Conservation (phyloP, 2,113 vertebrate species). For the Blennius ocellaris region DNA sequence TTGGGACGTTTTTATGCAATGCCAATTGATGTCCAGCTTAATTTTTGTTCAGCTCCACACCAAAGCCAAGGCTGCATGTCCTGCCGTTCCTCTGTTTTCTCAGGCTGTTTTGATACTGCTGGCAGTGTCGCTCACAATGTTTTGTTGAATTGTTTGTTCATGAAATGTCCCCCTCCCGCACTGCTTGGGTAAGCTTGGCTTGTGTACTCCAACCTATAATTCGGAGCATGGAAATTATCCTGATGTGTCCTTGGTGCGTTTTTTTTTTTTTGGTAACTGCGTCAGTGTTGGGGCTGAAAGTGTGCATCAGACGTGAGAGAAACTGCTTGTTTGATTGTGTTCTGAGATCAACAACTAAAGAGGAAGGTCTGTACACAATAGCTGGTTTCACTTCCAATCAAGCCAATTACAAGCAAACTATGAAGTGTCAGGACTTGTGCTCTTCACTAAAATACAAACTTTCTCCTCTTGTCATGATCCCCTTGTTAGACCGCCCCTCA, state of each 20-base stretch:
- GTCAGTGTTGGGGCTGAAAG: conserved; percentile 41
- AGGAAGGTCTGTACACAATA: conserved; percentile 49
- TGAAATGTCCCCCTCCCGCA: conserved; percentile 13
- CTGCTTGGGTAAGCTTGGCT: conserved; percentile 19
- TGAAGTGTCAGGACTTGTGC: conserved; percentile 50
- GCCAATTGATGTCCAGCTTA: background rate
- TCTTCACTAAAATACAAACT: conserved; percentile 61
- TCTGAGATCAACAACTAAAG: conserved; percentile 37
- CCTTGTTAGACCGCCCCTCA: conserved; percentile 60
- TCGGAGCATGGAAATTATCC: conserved; percentile 61
- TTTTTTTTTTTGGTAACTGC: conserved; percentile 43
- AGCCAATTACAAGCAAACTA: conserved; percentile 49
- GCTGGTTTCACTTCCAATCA: conserved; percentile 66
- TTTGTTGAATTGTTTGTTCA: conserved; percentile 41
- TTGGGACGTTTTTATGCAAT: background rate
- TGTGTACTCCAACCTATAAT: conserved; percentile 40
- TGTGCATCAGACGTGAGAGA: conserved; percentile 34
- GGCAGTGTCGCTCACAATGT: conserved; percentile 65
- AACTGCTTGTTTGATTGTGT: conserved; percentile 41
- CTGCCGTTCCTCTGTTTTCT: conserved; percentile 34
- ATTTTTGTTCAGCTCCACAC: conserved; percentile 1
- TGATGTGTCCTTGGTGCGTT: conserved; percentile 44
- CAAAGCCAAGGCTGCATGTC: conserved; percentile 32
- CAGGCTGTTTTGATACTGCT: conserved; percentile 67
- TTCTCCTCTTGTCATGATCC: conserved; percentile 65